Evolutionary conservation across 2,113 vertebrate genomes (phyloP).

Genomic region (Maccullochella peelii): DNA sequence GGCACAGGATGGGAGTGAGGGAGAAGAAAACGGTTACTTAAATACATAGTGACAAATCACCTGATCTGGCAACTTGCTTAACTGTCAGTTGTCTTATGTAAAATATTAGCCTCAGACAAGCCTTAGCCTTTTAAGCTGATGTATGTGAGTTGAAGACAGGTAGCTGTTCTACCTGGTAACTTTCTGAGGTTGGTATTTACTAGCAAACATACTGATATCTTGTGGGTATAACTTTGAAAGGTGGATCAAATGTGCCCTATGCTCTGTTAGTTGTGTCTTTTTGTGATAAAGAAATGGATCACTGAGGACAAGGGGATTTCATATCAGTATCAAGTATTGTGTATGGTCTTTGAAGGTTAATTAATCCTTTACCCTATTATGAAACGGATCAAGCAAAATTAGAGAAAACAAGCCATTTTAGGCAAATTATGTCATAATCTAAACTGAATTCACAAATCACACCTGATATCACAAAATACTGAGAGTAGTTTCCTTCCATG

Average conservation of each 20-base stretch:
- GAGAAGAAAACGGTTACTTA: constrained; percentile 23
- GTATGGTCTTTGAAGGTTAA: not conserved
- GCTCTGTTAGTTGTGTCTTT: not conserved
- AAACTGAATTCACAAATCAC: not conserved
- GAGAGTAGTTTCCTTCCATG: not conserved
- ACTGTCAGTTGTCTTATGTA: not conserved
- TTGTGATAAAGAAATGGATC: not conserved
- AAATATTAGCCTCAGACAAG: not conserved
- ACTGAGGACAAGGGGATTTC: not conserved
- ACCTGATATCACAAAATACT: not conserved
- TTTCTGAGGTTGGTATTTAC: not conserved
- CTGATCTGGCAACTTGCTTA: not conserved
- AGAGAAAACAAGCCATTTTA: not conserved
- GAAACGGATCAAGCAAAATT: not conserved
- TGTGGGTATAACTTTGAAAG: not conserved
- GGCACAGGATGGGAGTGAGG: constrained; percentile 32
- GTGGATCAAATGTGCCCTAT: too few relatives aligned
- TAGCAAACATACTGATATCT: not conserved
- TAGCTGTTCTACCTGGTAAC: not conserved
- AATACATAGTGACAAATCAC: constrained; percentile 16
- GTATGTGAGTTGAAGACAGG: not conserved
- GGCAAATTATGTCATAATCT: not conserved
- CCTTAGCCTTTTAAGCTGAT: not conserved
- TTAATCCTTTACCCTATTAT: not conserved
- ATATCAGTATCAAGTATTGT: not conserved